These are phyloP conservation scores for Phaenicophaeus curvirostris DNA, from an alignment of 2,797 vertebrate genomes.

Conservation along the genomic window DNA sequence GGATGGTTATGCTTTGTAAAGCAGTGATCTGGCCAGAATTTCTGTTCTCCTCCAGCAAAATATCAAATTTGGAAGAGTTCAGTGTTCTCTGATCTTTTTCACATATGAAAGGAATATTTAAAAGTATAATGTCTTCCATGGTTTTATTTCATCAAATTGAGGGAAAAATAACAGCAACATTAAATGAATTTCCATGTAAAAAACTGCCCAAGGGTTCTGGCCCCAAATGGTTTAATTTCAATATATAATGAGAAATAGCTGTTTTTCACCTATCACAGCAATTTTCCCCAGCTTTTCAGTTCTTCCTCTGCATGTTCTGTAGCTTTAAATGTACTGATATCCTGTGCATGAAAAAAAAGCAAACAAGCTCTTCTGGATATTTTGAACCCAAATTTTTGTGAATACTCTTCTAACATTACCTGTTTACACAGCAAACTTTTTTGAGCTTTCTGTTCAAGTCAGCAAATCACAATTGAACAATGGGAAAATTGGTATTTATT, in stretches of 20 bases:
- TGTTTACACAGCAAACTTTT: not conserved
- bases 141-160: constrained; percentile 31
- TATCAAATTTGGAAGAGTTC: constrained; percentile 15
- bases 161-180: constrained; percentile 48
- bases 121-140: constrained; percentile 37
- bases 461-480: not conserved
- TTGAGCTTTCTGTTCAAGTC: not conserved
- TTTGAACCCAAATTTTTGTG: constrained; percentile 35
- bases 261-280: constrained; percentile 51
- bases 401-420: constrained; percentile 30
- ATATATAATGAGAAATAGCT: constrained; percentile 57
- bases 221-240: constrained; percentile 45
- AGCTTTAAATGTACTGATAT: constrained; percentile 51
- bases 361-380: constrained; percentile 55
- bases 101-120: constrained; percentile 53
- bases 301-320: not conserved
- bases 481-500: not conserved
- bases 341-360: constrained; percentile 50
- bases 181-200: constrained; percentile 46
- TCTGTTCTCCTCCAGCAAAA: not conserved
- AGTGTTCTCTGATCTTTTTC: constrained; percentile 23
- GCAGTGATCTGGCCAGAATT: not conserved
- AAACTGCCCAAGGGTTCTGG: constrained; percentile 45
- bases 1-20: not conserved
- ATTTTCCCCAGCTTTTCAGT: constrained; percentile 46